Evolutionary conservation across 2,888 invertebrate species (phyloP), one percentile per base, ranked within the genome.

Genomic region (Pristionchus arcanus): DNA sequence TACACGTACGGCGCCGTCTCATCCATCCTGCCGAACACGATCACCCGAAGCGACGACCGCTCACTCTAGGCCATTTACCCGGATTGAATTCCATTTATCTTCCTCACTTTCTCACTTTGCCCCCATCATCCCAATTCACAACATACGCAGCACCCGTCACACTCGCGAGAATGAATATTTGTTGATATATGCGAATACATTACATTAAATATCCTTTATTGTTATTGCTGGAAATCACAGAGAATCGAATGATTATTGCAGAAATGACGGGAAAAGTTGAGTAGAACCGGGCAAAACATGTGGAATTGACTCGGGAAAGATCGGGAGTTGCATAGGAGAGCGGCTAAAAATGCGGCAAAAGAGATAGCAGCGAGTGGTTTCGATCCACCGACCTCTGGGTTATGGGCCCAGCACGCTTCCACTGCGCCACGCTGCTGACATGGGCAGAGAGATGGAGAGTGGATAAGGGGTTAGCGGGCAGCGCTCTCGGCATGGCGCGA

Each of bases 321-420:
- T 7, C 42, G 77, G 25, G 42, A 77, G 34, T 77, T 42, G 34
- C 28, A 21, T 42, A 31, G 77, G 42, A 2, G 4, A 42, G 37
- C 42, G 9, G 77, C 55, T 16, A 84, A 84, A 84, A 84, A 84
- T 84, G 83, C 7, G 34, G 37, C 42, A 86, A 86, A 86, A 59
- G 37, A 42, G 53, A 89, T 93, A 92, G 92, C 92, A 92, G 91
- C 91, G 92, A 92, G 94, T 94, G 94, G 95, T 95, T 95, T 95
- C 95, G 95, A 95, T 95, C 95, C 94, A 97, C 97, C 97, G 97
- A 97, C 97, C 97, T 97, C 97, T 97, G 97, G 97, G 97, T 97
- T 97, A 97, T 97, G 97, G 97, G 97, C 97, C 97, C 97, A 97
- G 97, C 97, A 97, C 97, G 97, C 97, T 97, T 92, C 92, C 92